phyloP scores from a whole-genome alignment of 1,140 invertebrate genomes.

The Diorhabda sublineata region DNA sequence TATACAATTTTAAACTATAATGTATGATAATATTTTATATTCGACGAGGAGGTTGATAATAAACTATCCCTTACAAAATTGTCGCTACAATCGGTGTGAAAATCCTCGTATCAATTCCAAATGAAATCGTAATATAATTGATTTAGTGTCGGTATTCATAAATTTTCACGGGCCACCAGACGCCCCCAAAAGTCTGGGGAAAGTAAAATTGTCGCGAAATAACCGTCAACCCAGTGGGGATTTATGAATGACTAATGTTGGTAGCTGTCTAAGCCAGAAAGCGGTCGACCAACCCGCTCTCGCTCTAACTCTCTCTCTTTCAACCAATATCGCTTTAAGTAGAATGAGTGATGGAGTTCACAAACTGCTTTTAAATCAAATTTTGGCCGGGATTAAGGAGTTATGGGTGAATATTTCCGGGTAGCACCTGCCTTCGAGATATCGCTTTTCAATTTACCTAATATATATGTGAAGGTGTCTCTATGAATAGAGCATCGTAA shows the following conservation, averaged over 20 bases:
- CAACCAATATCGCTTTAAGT: conserved; percentile 28
- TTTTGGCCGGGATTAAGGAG: conserved; percentile 33
- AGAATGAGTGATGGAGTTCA: conserved; percentile 35
- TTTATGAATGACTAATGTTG: conserved; percentile 25
- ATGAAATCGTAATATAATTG: conserved; percentile 3
- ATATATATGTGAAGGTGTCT: conserved; percentile 37
- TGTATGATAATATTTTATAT: too few relatives aligned
- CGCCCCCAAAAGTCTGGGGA: conserved; percentile 4
- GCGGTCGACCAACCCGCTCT: conserved; percentile 15
- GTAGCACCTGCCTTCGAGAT: conserved; percentile 34
- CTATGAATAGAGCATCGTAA: conserved; percentile 37
- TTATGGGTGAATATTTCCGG: conserved; percentile 40
- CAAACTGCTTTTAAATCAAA: conserved; percentile 39
- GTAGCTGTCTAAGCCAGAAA: conserved; percentile 18
- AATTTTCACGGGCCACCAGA: conserved; percentile 1
- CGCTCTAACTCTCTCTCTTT: conserved; percentile 14
- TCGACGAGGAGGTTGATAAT: too few relatives aligned
- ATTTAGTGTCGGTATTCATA: not conserved
- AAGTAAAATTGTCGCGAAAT: conserved; percentile 23
- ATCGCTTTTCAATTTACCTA: conserved; percentile 39
- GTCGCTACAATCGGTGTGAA: not conserved
- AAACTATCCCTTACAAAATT: not conserved
- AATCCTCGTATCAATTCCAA: not conserved
- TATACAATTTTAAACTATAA: too few relatives aligned
- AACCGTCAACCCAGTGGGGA: conserved; percentile 22